Conservation (phyloP, 2,113 vertebrate species). For the Excalfactoria chinensis region DNA sequence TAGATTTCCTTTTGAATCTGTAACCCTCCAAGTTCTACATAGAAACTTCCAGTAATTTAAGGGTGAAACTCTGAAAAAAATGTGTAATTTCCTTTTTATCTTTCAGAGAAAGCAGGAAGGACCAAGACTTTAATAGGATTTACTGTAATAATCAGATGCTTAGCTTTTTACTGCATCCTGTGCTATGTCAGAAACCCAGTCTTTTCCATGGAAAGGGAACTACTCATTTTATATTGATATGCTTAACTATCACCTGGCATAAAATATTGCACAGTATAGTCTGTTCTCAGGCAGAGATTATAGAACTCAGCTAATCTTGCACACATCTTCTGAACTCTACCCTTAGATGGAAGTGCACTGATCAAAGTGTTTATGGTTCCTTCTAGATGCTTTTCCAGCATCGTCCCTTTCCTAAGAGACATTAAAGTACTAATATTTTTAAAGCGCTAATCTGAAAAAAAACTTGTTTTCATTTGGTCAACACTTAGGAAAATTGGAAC, state of each 20-base stretch:
- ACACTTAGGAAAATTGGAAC: slow-evolving; percentile 69
- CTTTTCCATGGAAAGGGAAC: neutral
- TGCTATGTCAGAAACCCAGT: neutral
- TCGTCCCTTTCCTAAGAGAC: neutral
- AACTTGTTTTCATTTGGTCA: neutral
- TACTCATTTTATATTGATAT: neutral
- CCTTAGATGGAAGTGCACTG: neutral
- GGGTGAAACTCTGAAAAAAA: neutral
- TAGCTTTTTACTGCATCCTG: neutral
- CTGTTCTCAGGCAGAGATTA: neutral
- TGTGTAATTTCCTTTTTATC: neutral
- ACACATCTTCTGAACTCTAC: neutral
- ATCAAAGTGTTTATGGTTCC: neutral
- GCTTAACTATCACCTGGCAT: neutral
- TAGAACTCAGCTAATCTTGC: neutral
- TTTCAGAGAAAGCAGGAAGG: neutral
- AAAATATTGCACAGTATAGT: neutral
- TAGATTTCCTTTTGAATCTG: neutral
- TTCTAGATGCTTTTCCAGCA: neutral
- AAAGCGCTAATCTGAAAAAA: no score
- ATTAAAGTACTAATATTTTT: neutral
- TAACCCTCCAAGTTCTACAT: neutral
- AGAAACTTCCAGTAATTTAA: neutral
- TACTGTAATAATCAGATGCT: neutral
- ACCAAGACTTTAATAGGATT: neutral